These are phyloP conservation scores for Rhingia campestris DNA, from an alignment of 2,888 invertebrate genomes.

Conservation along the genomic window DNA sequence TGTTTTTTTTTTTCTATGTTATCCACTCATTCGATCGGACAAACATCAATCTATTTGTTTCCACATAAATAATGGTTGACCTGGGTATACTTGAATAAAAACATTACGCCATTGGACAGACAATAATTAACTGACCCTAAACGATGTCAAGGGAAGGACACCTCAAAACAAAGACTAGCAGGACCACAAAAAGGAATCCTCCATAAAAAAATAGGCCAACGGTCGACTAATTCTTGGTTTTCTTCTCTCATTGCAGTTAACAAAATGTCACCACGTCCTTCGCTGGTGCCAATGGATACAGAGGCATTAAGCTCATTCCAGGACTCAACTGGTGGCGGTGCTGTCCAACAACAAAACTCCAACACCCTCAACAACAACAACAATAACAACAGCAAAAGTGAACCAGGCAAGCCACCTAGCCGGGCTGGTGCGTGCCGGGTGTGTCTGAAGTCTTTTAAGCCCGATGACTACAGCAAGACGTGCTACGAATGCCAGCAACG, in stretches of 20 bases:
- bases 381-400: constrained; percentile 81
- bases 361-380: constrained; percentile 82
- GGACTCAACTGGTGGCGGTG: constrained; percentile 75
- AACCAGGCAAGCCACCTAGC: constrained; percentile 89
- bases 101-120: constrained; percentile 22
- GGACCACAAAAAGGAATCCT: not conserved
- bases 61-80: not conserved
- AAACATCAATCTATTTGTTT: not conserved
- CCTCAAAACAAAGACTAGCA: too few relatives aligned
- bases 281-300: constrained; percentile 84
- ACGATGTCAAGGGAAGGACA: too few relatives aligned
- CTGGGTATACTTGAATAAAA: constrained; percentile 10
- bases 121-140: constrained; percentile 27
- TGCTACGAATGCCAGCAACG: constrained; percentile 95
- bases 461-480: constrained; percentile 93
- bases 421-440: constrained; percentile 91
- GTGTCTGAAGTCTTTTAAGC: constrained; percentile 93
- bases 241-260: constrained; percentile 84
- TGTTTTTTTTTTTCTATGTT: too few relatives aligned
- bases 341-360: constrained; percentile 62
- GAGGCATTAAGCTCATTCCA: constrained; percentile 77
- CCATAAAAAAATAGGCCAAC: not conserved
- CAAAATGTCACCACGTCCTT: constrained; percentile 88
- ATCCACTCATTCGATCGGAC: constrained; percentile 4
- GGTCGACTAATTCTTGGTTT: not conserved